A percentile compares a stretch with the other conserved stretches of the same genome.
Evolutionary conservation across 2,113 vertebrate genomes (phyloP).

Genomic region (Pangasianodon hypophthalmus): DNA sequence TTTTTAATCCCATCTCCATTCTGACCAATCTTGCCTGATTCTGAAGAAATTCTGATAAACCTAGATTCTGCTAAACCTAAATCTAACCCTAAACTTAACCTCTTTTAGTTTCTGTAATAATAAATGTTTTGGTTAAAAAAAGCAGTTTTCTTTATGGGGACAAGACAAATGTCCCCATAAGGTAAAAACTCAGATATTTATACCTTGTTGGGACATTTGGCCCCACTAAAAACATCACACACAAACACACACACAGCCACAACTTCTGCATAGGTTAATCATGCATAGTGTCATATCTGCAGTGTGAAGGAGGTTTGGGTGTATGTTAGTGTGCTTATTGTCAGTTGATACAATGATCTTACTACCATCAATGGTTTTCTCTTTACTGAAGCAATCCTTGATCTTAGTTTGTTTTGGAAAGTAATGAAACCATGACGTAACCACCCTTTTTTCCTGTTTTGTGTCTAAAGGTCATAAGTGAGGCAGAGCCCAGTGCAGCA

Average conservation of each 20-base stretch:
- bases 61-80: background rate
- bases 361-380: background rate
- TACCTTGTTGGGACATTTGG: no score
- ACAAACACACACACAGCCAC: no score
- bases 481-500: slow-evolving; percentile 28
- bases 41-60: no score
- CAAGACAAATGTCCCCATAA: background rate
- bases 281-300: no score
- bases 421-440: background rate
- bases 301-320: background rate
- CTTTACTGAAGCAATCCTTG: background rate
- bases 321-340: background rate
- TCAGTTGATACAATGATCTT: background rate
- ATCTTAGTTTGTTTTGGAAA: background rate
- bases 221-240: no score
- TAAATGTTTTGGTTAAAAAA: background rate
- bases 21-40: no score
- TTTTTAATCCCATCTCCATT: no score
- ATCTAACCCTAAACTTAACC: background rate
- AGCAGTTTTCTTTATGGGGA: background rate
- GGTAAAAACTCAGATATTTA: no score
- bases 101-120: no score
- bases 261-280: no score
- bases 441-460: slow-evolving; percentile 5
- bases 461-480: slow-evolving; percentile 47